Conservation (phyloP, 2,113 vertebrate species). For the human region DNA sequence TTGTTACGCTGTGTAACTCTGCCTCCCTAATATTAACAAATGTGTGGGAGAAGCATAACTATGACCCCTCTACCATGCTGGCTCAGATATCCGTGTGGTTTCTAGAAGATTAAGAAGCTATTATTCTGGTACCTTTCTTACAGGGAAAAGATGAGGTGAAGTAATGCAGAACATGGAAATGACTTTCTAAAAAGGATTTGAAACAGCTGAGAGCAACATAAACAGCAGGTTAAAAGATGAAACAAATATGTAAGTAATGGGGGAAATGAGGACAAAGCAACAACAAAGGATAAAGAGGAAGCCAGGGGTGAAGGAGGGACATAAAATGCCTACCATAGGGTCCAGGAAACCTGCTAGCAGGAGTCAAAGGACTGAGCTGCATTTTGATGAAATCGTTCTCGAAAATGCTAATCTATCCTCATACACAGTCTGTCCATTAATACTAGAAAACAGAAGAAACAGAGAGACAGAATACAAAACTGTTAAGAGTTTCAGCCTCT, state of each 20-base stretch:
- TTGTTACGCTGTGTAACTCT: neutral
- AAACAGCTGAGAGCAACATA: slow-evolving; percentile 1
- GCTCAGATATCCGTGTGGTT: neutral
- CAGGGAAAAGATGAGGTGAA: neutral
- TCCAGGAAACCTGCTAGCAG: neutral
- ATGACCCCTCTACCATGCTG: neutral
- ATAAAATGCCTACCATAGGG: neutral
- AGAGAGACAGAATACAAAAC: neutral
- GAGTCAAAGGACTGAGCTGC: neutral
- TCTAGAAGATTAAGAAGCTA: slow-evolving; percentile 31
- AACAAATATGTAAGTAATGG: neutral
- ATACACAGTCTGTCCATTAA: neutral
- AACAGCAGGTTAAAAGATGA: neutral
- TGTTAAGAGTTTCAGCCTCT: neutral
- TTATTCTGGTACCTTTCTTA: neutral
- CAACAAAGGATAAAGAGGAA: neutral
- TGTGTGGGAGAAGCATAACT: neutral
- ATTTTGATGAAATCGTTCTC: neutral
- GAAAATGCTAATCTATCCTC: neutral
- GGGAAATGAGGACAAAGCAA: neutral
- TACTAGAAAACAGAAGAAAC: neutral
- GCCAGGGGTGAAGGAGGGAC: neutral
- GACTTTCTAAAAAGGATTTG: slow-evolving; percentile 18
- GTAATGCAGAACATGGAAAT: neutral
- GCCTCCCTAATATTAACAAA: neutral